Percentiles rank a stretch among this genome's conserved stretches.
Evolutionary conservation across 2,888 invertebrate genomes (phyloP).

Genomic region (Maniola hyperantus): DNA sequence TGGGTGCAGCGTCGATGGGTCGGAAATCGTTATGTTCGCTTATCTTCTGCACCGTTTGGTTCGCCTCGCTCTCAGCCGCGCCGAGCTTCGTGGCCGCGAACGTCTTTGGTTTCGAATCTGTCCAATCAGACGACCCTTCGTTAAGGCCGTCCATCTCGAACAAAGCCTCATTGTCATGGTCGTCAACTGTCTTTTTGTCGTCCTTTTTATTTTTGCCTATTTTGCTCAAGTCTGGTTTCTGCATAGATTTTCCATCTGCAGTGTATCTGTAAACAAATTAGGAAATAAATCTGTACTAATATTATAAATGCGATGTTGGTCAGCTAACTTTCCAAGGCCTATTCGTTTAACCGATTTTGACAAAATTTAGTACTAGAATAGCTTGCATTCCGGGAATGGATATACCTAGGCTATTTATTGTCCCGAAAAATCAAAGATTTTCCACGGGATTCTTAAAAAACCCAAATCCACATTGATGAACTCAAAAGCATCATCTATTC

Average conservation of each 20-base stretch:
- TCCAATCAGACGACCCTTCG: slow-evolving; percentile 75
- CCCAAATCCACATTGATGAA: too few relatives aligned
- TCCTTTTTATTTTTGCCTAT: slow-evolving; percentile 68
- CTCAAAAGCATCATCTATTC: too few relatives aligned
- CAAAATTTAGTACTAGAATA: too few relatives aligned
- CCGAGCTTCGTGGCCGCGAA: slow-evolving; percentile 81
- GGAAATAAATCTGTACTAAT: slow-evolving; percentile 3
- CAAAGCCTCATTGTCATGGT: slow-evolving; percentile 82
- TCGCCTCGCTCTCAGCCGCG: slow-evolving; percentile 70
- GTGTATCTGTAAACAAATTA: slow-evolving; percentile 73
- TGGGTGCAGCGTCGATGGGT: slow-evolving; percentile 77
- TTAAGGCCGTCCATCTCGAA: slow-evolving; percentile 87
- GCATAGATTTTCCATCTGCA: slow-evolving; percentile 80
- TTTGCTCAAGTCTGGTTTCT: slow-evolving; percentile 82
- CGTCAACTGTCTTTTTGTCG: slow-evolving; percentile 48
- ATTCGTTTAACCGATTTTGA: too few relatives aligned
- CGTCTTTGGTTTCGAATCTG: slow-evolving; percentile 78
- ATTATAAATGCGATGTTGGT: too few relatives aligned
- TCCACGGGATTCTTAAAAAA: too few relatives aligned
- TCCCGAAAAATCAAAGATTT: too few relatives aligned
- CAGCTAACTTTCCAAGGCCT: too few relatives aligned
- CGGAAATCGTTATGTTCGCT: slow-evolving; percentile 85
- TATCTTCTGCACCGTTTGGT: slow-evolving; percentile 83
- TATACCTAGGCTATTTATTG: too few relatives aligned
- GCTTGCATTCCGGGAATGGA: too few relatives aligned